These are phyloP conservation scores for Copsychus sechellarum DNA, from an alignment of 2,113 vertebrate species.

Conservation along the genomic window DNA sequence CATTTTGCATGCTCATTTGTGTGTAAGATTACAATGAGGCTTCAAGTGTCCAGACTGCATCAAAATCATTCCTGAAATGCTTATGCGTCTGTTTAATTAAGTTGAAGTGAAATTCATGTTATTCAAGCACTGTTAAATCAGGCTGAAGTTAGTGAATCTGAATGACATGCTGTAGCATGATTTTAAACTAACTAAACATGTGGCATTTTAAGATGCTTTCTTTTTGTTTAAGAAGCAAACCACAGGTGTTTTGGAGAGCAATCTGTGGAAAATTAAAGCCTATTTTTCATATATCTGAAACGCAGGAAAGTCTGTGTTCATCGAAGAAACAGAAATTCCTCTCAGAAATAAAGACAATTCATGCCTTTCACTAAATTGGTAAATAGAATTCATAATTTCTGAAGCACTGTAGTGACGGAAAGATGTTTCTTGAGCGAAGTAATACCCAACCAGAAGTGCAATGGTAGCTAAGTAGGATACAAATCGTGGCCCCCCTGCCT, in stretches of 20 bases:
- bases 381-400: not conserved
- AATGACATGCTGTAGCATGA: slow-evolving; percentile 22
- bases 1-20: slow-evolving; percentile 55
- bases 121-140: slow-evolving; percentile 55
- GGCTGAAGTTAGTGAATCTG: slow-evolving; percentile 39
- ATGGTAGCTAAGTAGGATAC: not conserved
- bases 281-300: not conserved
- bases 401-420: not conserved
- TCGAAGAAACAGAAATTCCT: not conserved
- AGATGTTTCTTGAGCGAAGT: not conserved
- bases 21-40: slow-evolving; percentile 43
- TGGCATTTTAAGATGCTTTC: not conserved
- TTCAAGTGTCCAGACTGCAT: slow-evolving; percentile 43
- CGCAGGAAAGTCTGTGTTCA: not conserved
- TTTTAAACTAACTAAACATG: slow-evolving; percentile 18
- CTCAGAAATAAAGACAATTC: not conserved
- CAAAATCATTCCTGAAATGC: slow-evolving; percentile 58
- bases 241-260: not conserved
- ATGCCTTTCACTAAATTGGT: not conserved
- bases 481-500: not conserved
- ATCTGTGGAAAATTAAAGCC: not conserved
- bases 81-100: slow-evolving; percentile 54
- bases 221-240: not conserved
- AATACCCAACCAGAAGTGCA: not conserved
- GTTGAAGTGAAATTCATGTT: slow-evolving; percentile 61